Conservation (phyloP, 2,888 invertebrate genomes). For the Nemurella pictetii region DNA sequence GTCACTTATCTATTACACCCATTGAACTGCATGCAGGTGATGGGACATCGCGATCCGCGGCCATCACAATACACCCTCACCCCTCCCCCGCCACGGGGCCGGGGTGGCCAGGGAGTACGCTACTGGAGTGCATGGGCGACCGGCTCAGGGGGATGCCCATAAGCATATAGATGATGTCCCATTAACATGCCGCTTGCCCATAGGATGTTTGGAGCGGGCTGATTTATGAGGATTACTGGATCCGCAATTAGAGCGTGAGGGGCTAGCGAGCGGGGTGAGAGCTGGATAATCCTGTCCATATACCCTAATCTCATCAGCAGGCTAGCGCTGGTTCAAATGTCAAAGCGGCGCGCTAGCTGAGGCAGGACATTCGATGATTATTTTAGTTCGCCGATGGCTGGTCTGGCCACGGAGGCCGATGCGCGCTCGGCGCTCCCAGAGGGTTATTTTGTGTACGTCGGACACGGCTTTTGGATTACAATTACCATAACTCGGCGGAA, state of each 20-base stretch:
- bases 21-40: slow-evolving; percentile 26
- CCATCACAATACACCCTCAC: neutral
- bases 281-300: slow-evolving; percentile 22
- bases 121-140: neutral
- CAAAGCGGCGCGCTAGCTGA: slow-evolving; percentile 19
- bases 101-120: neutral
- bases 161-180: slow-evolving; percentile 33
- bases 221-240: slow-evolving; percentile 40
- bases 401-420: neutral
- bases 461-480: slow-evolving; percentile 27
- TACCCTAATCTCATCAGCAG: slow-evolving; percentile 26
- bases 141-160: slow-evolving; percentile 12
- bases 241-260: slow-evolving; percentile 38
- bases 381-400: slow-evolving; percentile 11
- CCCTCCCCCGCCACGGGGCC: neutral
- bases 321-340: slow-evolving; percentile 31
- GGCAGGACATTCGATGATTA: slow-evolving; percentile 24
- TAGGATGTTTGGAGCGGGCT: slow-evolving; percentile 31
- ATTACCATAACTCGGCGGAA: slow-evolving; percentile 25
- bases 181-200: slow-evolving; percentile 11
- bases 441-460: slow-evolving; percentile 11
- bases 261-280: neutral
- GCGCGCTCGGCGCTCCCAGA: neutral
- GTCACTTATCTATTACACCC: slow-evolving; percentile 39
- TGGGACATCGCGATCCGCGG: slow-evolving; percentile 1